These are phyloP conservation scores for Drosophila teissieri DNA, from an alignment of 1,140 invertebrate species.

Conservation along the genomic window DNA sequence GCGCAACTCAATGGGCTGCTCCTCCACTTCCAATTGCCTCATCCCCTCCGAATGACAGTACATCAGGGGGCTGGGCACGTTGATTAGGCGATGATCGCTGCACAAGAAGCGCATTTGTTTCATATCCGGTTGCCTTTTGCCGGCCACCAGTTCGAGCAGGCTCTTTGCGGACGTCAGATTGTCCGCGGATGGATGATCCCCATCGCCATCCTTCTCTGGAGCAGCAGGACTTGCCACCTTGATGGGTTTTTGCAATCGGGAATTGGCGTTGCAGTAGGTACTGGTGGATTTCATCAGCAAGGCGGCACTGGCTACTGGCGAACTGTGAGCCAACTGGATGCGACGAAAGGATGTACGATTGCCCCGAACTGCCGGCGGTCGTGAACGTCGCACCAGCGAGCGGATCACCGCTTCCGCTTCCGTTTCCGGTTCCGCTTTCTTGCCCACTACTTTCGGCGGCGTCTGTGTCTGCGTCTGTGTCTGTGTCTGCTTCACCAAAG, in stretches of 20 bases:
- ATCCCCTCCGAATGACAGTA: slow-evolving; percentile 26
- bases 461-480: no score
- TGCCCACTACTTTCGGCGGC: not conserved
- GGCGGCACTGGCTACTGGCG: not conserved
- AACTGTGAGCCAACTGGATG: slow-evolving; percentile 36
- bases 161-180: not conserved
- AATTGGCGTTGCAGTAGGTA: not conserved
- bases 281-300: not conserved
- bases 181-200: not conserved
- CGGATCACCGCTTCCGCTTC: not conserved
- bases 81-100: slow-evolving; percentile 33
- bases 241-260: not conserved
- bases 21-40: slow-evolving; percentile 3
- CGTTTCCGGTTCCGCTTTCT: not conserved
- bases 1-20: slow-evolving; percentile 23
- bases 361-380: slow-evolving; percentile 8
- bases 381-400: not conserved
- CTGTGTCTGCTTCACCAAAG: not conserved
- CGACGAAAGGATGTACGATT: slow-evolving; percentile 19
- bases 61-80: slow-evolving; percentile 31
- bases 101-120: slow-evolving; percentile 27
- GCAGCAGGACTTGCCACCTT: not conserved
- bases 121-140: not conserved
- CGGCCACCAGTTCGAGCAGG: not conserved
- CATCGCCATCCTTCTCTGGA: not conserved